Base-by-base conservation (phyloP, 2,797 vertebrate genomes). In the Antrozous pallidus region DNA sequence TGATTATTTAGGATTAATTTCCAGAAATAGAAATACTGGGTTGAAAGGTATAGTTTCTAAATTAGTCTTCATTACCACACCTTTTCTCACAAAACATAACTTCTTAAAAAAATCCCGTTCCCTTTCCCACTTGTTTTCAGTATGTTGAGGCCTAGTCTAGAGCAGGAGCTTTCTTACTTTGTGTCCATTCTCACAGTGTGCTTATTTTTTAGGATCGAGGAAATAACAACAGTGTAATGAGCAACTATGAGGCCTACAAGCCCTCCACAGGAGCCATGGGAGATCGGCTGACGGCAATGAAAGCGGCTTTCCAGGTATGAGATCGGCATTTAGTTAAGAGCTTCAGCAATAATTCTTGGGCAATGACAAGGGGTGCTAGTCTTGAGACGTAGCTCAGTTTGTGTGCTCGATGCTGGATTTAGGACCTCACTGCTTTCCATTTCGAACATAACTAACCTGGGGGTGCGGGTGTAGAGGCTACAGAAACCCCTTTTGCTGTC, bases 211-310 rank as follows among this genome's bases (percentile, higher is more conserved):
- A 99, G 99, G 99, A 99, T 31, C 98, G 99, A 86, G 97, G 98
- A 79, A 98, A 97, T 97, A 98, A 98, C 95, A 98, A 98, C 97
- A 98, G 98, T 5, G 98, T 98, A 79, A 98, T 99, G 93, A 98
- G 99, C 88, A 99, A 99, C 98, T 99, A 98, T 0, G 99, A 99
- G 94, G 98, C 99, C 0, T 99, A 98, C 97, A 99, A 99, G 95
- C 99, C 99, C 3, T 97, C 99, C 54, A 98, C 98, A 0, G 99
- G 99, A 49, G 99, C 99, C 1, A 99, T 99, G 99, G 99, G 99
- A 93, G 99, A 99, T 97, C 98, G 99, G 45, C 99, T 99, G 97
- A 99, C 99, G 2, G 99, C 99, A 6, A 99, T 99, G 99, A 99
- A 99, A 98, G 99, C 99, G 95, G 99, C 99, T 93, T 99, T 99